Base-by-base conservation (phyloP, 2,797 vertebrate genomes). In the Tangara arthus region DNA sequence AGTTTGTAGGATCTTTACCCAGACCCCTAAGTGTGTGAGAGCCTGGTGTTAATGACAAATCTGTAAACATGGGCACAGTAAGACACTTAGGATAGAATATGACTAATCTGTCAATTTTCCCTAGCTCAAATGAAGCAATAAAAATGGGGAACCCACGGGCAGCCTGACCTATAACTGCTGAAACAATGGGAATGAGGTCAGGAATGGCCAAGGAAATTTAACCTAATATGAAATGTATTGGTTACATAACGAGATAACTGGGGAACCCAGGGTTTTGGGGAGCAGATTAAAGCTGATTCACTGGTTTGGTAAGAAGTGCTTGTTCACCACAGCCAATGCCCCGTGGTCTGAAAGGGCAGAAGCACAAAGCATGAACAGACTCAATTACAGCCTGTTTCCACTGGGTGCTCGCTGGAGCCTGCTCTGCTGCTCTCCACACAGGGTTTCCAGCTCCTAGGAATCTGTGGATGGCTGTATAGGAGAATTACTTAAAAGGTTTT, bases 301-400 rank as follows among this genome's bases (percentile, higher is more conserved):
- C 57, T 94, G 92, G 24, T 64, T 88, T 83, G 46, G 37, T 24
- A 77, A 87, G 55, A 83, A 80, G 22, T 57, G 44, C 63, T 86
- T 79, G 69, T 27, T 95, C 77, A 90, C 64, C 30, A 60, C 17
- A 85, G 41, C 37, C 37, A 41, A 17, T 93, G 88, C 75, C 65
- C 85, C 2, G 2, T 41, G 82, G 60, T 50, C 83, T 56, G 15
- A 84, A 90, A 93, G 60, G 85, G 75, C 87, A 93, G 89, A 95
- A 42, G 24, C 83, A 92, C 53, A 68, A 85, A 87, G 95, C 93
- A 57, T 95, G 83, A 94, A 72, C 15, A 9, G 73, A 87, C 37
- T 70, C 0, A 0, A 90, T 95, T 73, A 90, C 39, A 63, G 57
- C 32, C 63, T 44, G 19, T 63, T 91, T 93, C 61, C 84, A 37